Evolutionary conservation across 1,140 invertebrate genomes (phyloP), one percentile per base, ranked within the genome.

Genomic region (Sipha flava): DNA sequence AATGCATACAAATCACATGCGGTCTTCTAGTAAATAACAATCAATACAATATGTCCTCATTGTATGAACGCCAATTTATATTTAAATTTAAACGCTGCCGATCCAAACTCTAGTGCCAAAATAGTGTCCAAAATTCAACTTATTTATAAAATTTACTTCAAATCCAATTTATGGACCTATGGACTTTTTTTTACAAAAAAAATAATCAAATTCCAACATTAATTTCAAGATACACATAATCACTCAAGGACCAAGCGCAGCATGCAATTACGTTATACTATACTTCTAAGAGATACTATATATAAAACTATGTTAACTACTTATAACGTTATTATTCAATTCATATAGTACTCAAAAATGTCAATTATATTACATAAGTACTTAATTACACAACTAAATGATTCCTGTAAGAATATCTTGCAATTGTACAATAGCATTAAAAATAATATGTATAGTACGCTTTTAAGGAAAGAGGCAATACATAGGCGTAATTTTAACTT

Each of bases 101-200:
- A 77, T 40, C 37, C 49, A 57, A 40, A 59, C 57, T 57, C 34
- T 6, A 40, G 34, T 77, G 73, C 73, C 73, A 77, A 59, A 77
- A 77, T 77, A 57, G 73, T 77, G 52, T 77, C 73, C 18, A 57
- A 77, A 59, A 54, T n/a, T 31, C 34, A 12, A 77, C 73, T 77
- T 77, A 77, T 77, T 77, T 77, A 77, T 77, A 77, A 77, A 77
- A 59, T 57, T 59, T 77, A 18, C 52, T 59, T 77, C 34, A 43
- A 40, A 43, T 68, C 40, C 21, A 59, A 68, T 29, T 47, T 70
- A 45, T 29, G 47, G 47, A 45, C 66, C 45, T 29, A 47, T 10
- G 54, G 16, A 23, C 14, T 3, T 26, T 21, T 26, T n/a, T 29
- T 26, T 70, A 47, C n/a, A 70, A 45, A 10, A 47, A 18, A 68